A percentile compares a stretch with the other conserved stretches of the same genome.
Conservation (phyloP, 2,888 invertebrate species). For the Drosophila mimetica region DNA sequence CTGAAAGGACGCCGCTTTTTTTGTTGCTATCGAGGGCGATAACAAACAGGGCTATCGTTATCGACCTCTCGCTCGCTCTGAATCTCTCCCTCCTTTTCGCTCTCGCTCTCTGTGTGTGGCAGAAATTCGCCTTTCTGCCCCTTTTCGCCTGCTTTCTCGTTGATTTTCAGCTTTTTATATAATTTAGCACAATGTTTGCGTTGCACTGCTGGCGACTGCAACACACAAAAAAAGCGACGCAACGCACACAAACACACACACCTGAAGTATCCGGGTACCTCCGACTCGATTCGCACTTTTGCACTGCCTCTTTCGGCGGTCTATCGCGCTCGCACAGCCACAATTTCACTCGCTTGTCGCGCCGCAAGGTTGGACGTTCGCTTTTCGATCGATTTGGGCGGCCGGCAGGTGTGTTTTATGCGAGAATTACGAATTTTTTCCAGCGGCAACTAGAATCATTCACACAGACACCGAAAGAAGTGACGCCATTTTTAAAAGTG, state of each 20-base stretch:
- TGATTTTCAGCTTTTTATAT: constrained; percentile 49
- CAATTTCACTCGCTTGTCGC: constrained; percentile 64
- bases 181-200: constrained; percentile 44
- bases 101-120: constrained; percentile 16
- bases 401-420: constrained; percentile 63
- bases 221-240: constrained; percentile 27
- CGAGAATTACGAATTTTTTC: constrained; percentile 67
- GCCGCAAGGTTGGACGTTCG: constrained; percentile 58
- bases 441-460: constrained; percentile 69
- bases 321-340: constrained; percentile 58
- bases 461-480: constrained; percentile 72
- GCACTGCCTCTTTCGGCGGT: constrained; percentile 43
- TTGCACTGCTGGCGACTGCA: constrained; percentile 5
- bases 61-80: constrained; percentile 22
- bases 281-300: constrained; percentile 50
- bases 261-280: constrained; percentile 36
- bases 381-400: constrained; percentile 66
- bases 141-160: constrained; percentile 30
- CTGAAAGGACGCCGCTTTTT: constrained; percentile 17
- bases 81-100: constrained; percentile 18
- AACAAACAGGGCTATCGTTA: constrained; percentile 25
- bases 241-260: constrained; percentile 21
- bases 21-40: constrained; percentile 26
- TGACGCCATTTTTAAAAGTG: constrained; percentile 77
- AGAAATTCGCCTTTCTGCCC: constrained; percentile 53